These are phyloP conservation scores for Presbytis comata DNA, from an alignment of 2,797 vertebrate genomes.

Conservation along the genomic window DNA sequence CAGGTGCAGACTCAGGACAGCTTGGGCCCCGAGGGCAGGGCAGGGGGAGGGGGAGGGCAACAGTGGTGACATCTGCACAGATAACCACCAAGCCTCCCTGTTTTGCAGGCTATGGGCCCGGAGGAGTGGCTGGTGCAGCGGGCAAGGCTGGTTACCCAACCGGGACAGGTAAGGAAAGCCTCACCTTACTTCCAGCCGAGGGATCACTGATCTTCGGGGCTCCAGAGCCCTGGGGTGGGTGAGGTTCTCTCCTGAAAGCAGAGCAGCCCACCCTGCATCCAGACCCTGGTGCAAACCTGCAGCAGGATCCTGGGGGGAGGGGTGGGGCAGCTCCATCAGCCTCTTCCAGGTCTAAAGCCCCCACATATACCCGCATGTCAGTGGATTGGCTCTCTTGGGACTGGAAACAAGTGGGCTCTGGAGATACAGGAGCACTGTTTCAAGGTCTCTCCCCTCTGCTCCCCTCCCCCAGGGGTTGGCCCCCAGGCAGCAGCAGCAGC, in stretches of 20 bases:
- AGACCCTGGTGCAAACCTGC: not conserved
- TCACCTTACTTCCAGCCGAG: not conserved
- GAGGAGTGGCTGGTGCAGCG: constrained; percentile 82
- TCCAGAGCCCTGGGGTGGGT: not conserved
- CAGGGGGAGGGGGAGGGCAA: not conserved
- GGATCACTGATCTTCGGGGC: no score
- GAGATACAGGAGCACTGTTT: not conserved
- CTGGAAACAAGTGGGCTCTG: not conserved
- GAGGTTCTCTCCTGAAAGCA: not conserved
- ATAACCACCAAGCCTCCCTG: not conserved
- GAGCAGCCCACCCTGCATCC: not conserved
- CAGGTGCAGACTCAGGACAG: not conserved
- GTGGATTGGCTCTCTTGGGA: not conserved
- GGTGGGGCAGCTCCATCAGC: not conserved
- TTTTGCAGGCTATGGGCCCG: constrained; percentile 81
- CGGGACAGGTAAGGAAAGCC: constrained; percentile 89
- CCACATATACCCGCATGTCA: not conserved
- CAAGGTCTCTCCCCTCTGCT: not conserved
- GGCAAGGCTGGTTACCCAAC: constrained; percentile 93
- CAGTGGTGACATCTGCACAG: accelerated
- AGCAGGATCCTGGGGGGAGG: not conserved
- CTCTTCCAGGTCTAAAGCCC: not conserved
- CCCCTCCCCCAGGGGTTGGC: constrained; percentile 70
- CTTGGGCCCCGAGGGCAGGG: not conserved
- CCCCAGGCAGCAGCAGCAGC: constrained; percentile 72